These are phyloP conservation scores for Periphyllus acericola DNA, from an alignment of 2,888 invertebrate species.

Conservation along the genomic window DNA sequence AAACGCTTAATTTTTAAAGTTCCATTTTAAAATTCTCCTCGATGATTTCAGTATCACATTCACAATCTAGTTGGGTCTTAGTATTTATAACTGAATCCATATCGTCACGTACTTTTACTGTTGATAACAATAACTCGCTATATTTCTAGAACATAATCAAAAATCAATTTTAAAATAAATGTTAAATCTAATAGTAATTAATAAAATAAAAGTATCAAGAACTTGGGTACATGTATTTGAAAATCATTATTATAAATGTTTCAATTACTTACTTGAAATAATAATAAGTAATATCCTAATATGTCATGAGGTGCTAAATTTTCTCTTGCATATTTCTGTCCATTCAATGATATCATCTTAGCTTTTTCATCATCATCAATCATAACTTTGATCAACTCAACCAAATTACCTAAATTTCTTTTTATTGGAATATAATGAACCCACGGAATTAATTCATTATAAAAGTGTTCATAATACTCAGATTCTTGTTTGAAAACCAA, in stretches of 20 bases:
- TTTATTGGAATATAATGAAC: slow-evolving; percentile 87
- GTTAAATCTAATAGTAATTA: neutral
- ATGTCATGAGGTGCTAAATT: slow-evolving; percentile 85
- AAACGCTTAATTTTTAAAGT: slow-evolving; percentile 20
- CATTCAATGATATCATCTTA: slow-evolving; percentile 74
- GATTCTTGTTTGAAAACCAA: slow-evolving; percentile 92
- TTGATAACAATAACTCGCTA: slow-evolving; percentile 74
- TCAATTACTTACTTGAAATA: slow-evolving; percentile 72
- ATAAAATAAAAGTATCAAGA: neutral
- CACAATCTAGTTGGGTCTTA: slow-evolving; percentile 59
- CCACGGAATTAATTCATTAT: slow-evolving; percentile 78
- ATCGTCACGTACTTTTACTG: slow-evolving; percentile 71
- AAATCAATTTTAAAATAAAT: neutral
- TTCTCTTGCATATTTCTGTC: slow-evolving; percentile 78
- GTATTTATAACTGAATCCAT: slow-evolving; percentile 73
- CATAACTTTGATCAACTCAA: slow-evolving; percentile 83
- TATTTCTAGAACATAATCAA: slow-evolving; percentile 73
- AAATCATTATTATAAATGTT: neutral
- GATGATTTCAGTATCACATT: slow-evolving; percentile 64
- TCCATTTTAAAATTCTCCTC: neutral
- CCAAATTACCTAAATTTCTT: slow-evolving; percentile 81
- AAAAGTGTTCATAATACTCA: slow-evolving; percentile 95
- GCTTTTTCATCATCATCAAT: slow-evolving; percentile 77
- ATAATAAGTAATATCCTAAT: slow-evolving; percentile 85
- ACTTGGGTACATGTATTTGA: neutral